Conservation (phyloP, 2,888 invertebrate species). For the Hirtodrosophila trivittata region DNA sequence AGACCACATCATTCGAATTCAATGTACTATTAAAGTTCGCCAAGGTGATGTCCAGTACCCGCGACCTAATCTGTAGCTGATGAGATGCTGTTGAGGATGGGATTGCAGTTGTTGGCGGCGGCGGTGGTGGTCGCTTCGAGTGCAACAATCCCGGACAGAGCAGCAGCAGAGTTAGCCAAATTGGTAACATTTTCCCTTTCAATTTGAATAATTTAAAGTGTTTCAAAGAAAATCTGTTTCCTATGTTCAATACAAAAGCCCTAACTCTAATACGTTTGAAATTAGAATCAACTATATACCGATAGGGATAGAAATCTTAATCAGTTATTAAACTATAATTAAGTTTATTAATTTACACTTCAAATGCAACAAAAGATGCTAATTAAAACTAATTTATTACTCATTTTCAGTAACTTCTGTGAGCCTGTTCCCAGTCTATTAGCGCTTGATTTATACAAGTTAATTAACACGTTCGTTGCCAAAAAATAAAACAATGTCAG, state of each 20-base stretch:
- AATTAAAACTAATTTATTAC: too few species aligned
- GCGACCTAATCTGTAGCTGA: too few species aligned
- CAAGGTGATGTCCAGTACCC: conserved; percentile 37
- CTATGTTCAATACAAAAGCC: too few species aligned
- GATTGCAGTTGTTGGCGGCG: too few species aligned
- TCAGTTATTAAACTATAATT: too few species aligned
- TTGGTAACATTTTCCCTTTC: conserved; percentile 10
- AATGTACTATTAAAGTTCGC: conserved; percentile 43
- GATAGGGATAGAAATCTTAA: too few species aligned
- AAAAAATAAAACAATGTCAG: conserved; percentile 43
- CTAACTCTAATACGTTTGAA: not conserved
- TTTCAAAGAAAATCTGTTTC: not conserved
- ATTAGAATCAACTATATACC: not conserved
- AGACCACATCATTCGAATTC: conserved; percentile 45
- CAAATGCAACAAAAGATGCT: too few species aligned
- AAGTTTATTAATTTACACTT: too few species aligned
- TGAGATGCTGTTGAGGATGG: too few species aligned
- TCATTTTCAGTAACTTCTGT: too few species aligned
- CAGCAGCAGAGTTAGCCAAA: conserved; percentile 2
- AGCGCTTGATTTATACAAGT: conserved; percentile 72
- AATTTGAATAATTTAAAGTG: not conserved
- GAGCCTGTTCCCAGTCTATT: conserved; percentile 44
- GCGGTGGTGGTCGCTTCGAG: not conserved
- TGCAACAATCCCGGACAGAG: not conserved
- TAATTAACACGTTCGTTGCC: conserved; percentile 70